Evolutionary conservation across 2,888 invertebrate genomes (phyloP).

Genomic region (Exephanes ischioxanthus): DNA sequence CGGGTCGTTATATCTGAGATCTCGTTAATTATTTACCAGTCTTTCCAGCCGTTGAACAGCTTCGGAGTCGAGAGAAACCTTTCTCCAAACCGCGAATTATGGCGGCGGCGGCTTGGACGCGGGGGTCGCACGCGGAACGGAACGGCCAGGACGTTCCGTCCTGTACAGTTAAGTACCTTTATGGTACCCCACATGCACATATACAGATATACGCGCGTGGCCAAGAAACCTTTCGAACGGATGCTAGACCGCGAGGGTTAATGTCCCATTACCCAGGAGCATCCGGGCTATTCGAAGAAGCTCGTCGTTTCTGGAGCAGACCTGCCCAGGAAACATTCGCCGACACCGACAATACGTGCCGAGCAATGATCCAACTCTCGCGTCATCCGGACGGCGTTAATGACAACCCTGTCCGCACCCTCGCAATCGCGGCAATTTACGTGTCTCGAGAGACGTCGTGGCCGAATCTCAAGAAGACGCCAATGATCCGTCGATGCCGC

Average conservation of each 20-base stretch:
- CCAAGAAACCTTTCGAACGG: background rate
- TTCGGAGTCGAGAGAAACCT: constrained; percentile 41
- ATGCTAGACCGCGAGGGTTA: background rate
- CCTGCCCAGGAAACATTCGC: background rate
- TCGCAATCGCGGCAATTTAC: background rate
- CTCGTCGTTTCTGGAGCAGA: background rate
- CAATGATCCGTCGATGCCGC: no score
- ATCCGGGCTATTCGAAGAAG: background rate
- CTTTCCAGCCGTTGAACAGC: constrained; percentile 51
- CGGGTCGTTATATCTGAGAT: constrained; percentile 68
- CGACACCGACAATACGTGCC: background rate
- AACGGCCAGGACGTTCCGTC: background rate
- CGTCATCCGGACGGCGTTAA: background rate
- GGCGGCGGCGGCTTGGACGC: background rate
- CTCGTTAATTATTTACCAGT: constrained; percentile 70
- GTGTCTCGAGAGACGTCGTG: background rate
- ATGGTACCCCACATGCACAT: background rate
- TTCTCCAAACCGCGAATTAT: constrained; percentile 21
- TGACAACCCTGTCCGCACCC: background rate
- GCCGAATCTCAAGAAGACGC: background rate
- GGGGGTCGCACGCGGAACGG: background rate
- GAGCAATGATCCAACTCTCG: background rate
- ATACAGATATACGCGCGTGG: background rate
- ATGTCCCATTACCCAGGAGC: background rate
- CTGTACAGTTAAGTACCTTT: background rate